Percentiles rank a stretch among this genome's conserved stretches.
Conservation (phyloP, 1,140 invertebrate species). For the Zaprionus africanus region DNA sequence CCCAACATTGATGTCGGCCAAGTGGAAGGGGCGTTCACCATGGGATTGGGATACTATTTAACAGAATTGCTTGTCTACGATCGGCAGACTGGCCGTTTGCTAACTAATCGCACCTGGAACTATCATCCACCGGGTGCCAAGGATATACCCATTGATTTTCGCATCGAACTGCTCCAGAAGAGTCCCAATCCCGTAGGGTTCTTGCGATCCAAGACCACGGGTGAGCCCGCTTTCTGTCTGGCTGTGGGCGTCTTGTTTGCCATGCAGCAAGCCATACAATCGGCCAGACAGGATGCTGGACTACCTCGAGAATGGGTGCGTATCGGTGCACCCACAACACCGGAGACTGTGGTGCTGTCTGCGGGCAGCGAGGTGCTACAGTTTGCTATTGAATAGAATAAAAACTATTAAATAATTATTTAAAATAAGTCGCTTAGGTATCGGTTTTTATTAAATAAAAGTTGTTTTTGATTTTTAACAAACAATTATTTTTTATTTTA, state of each 20-base stretch:
- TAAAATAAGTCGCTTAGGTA: neutral
- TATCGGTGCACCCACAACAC: constrained; percentile 84
- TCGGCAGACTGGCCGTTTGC: constrained; percentile 87
- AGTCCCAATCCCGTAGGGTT: constrained; percentile 89
- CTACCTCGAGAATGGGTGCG: constrained; percentile 85
- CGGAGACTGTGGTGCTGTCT: constrained; percentile 81
- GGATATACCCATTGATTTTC: constrained; percentile 93
- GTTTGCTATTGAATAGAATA: constrained; percentile 51
- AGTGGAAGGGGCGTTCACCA: constrained; percentile 90
- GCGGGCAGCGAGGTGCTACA: constrained; percentile 53
- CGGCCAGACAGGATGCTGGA: constrained; percentile 87
- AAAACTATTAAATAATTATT: neutral
- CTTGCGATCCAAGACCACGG: constrained; percentile 91
- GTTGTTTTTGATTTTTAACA: no score
- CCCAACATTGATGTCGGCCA: constrained; percentile 92
- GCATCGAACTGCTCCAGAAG: constrained; percentile 90
- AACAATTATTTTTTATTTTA: no score
- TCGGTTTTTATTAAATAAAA: neutral
- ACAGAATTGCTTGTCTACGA: constrained; percentile 89
- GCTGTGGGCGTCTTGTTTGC: constrained; percentile 88
- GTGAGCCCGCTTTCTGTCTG: constrained; percentile 92
- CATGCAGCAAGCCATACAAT: constrained; percentile 89
- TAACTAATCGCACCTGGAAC: constrained; percentile 91
- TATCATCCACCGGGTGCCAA: constrained; percentile 92
- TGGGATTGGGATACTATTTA: constrained; percentile 93